Base-by-base conservation (phyloP, 2,888 invertebrate genomes). In the Sipha maydis region DNA sequence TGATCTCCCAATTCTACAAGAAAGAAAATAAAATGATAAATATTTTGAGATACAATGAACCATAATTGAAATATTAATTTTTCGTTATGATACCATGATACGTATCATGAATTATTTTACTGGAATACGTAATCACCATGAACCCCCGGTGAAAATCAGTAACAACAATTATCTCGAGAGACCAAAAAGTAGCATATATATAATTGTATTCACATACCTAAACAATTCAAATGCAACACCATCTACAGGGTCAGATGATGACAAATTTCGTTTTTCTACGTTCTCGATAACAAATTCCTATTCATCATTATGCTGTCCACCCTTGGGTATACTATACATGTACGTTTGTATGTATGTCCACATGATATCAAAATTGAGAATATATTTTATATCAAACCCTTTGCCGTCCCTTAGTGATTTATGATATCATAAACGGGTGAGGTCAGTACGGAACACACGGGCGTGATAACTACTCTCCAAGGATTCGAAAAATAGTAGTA, bases 1-100 rank as follows among this genome's bases (percentile, higher is more conserved):
- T 94, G 69, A 99, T 95, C 92, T 98, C 98, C 95, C 96, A 97
- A 92, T 97, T 98, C 97, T 98, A 93, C 83, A 48, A 93, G 93
- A 88, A 80, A 0, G 21, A 61, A 78, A 67, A 56, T n/a, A 7
- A 38, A 25, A 14, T 48, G 14, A 11, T 48, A 14, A 14, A 48
- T 48, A 48, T 48, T 48, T 48, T 14, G 48, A 48, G 48, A 61
- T 61, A 61, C 21, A 21, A 9, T 25, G 25, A 48, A 14, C 48
- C 48, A 48, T 48, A 48, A 11, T 14, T 61, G 61, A 25, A 61
- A 21, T 77, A 31, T 85, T 38, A 84, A 34, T 84, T 84, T 75
- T 69, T 14, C 28, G 28, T 28, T 28, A 69, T 69, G 69, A 69
- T 3, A 69, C 8, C 69, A 11, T 14, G n/a, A 9, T 28, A 28